phyloP scores from a whole-genome alignment of 2,113 vertebrate genomes.

The Mystacornis crossleyi region DNA sequence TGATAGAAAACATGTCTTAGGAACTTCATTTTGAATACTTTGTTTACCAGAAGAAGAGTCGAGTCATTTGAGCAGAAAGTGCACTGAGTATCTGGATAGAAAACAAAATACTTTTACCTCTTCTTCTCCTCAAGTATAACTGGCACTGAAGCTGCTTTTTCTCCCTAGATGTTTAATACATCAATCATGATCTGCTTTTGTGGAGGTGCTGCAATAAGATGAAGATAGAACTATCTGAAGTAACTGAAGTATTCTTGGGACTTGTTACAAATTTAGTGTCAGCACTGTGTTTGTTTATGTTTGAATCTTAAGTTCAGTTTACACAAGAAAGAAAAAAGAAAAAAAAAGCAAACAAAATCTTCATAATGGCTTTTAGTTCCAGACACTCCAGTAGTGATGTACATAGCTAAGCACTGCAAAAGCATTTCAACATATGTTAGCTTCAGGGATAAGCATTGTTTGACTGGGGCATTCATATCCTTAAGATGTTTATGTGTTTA shows the following conservation, averaged over 20 bases:
- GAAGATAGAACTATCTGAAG: not conserved
- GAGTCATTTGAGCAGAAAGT: not conserved
- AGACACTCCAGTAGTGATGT: not conserved
- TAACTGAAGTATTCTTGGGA: not conserved
- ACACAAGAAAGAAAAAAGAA: not conserved
- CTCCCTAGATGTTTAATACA: not conserved
- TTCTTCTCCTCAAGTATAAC: not conserved
- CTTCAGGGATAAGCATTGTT: not conserved
- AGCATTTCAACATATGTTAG: not conserved
- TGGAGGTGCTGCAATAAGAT: not conserved
- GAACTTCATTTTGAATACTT: slow-evolving; percentile 15
- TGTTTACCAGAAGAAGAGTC: not conserved
- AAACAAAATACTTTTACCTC: slow-evolving; percentile 22
- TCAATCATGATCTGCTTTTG: not conserved
- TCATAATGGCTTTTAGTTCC: not conserved
- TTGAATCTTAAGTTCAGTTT: not conserved
- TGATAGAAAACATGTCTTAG: not conserved
- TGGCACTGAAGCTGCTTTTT: not conserved
- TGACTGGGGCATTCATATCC: not conserved
- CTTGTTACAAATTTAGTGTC: not conserved
- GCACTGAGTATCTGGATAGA: not conserved
- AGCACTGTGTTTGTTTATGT: not conserved
- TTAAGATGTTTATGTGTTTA: not conserved
- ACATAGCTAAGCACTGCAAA: not conserved
- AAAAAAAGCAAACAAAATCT: not conserved